Evolutionary conservation across 2,888 invertebrate species (phyloP).

Genomic region (Resseliella maxima): DNA sequence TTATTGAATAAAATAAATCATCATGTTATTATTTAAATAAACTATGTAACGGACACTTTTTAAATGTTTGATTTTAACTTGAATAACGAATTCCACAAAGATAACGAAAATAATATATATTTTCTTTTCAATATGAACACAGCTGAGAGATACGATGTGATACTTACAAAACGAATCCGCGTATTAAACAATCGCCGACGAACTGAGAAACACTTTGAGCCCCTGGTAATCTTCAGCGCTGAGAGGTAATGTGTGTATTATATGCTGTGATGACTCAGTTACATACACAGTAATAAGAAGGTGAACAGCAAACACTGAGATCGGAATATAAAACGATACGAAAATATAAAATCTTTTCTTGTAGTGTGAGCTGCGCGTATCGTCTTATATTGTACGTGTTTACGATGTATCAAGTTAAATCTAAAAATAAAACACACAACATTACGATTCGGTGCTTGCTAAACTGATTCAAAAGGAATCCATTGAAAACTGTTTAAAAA

Average conservation of each 20-base stretch:
- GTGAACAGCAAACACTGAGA: neutral
- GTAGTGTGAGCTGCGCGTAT: neutral
- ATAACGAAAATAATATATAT: neutral
- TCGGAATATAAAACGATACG: neutral
- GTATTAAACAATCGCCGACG: conserved; percentile 70
- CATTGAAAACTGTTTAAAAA: conserved; percentile 23
- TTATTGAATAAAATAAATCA: neutral
- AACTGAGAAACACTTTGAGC: conserved; percentile 65
- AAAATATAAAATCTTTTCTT: neutral
- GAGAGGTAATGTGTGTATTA: neutral
- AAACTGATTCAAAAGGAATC: neutral
- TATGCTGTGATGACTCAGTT: conserved; percentile 37
- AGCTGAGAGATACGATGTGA: conserved; percentile 37
- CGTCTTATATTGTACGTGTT: conserved; percentile 3
- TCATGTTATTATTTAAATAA: neutral
- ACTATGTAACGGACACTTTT: neutral
- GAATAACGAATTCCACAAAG: neutral
- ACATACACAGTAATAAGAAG: neutral
- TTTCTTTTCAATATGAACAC: conserved; percentile 42
- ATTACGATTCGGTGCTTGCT: neutral
- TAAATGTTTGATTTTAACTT: neutral
- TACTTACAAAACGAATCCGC: conserved; percentile 67
- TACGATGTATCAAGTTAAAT: conserved; percentile 25
- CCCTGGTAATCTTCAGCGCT: conserved; percentile 36
- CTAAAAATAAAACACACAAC: conserved; percentile 35